Percentiles rank a stretch among this genome's conserved stretches.
phyloP scores from a whole-genome alignment of 2,888 invertebrate genomes.

The Pristionchus fissidentatus region DNA sequence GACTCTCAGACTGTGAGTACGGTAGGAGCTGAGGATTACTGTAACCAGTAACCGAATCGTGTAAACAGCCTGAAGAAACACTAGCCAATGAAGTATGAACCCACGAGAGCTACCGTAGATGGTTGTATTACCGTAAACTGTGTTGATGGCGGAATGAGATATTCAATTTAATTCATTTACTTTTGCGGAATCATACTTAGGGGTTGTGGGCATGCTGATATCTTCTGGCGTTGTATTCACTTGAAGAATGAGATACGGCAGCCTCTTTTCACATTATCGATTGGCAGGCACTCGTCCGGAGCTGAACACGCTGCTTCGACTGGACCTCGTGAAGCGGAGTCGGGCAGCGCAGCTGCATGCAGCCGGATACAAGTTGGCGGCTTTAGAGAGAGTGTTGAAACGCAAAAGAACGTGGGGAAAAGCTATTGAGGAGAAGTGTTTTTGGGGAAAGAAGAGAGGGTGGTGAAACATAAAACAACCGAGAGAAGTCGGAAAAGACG shows the following conservation, averaged over 20 bases:
- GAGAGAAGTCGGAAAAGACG: not conserved
- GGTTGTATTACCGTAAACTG: not conserved
- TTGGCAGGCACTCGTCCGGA: slow-evolving; percentile 83
- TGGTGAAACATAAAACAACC: too few species aligned
- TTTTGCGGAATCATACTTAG: too few species aligned
- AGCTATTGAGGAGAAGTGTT: not conserved
- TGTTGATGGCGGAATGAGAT: not conserved
- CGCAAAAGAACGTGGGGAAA: too few species aligned
- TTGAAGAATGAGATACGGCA: not conserved
- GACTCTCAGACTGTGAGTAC: slow-evolving; percentile 83
- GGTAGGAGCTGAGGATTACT: not conserved
- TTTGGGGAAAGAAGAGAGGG: too few species aligned
- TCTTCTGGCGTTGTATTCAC: too few species aligned
- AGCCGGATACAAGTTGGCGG: slow-evolving; percentile 84
- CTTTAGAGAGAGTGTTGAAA: slow-evolving; percentile 55
- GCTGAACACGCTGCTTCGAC: slow-evolving; percentile 88
- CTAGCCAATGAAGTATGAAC: not conserved
- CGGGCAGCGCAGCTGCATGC: slow-evolving; percentile 88
- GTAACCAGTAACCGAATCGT: not conserved
- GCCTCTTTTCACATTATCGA: not conserved
- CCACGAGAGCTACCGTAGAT: not conserved
- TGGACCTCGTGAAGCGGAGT: slow-evolving; percentile 85
- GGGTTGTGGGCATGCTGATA: too few species aligned
- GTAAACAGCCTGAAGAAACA: not conserved
- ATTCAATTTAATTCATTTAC: too few species aligned